Evolutionary conservation across 2,888 invertebrate species (phyloP).

Genomic region (Xylota segnis): DNA sequence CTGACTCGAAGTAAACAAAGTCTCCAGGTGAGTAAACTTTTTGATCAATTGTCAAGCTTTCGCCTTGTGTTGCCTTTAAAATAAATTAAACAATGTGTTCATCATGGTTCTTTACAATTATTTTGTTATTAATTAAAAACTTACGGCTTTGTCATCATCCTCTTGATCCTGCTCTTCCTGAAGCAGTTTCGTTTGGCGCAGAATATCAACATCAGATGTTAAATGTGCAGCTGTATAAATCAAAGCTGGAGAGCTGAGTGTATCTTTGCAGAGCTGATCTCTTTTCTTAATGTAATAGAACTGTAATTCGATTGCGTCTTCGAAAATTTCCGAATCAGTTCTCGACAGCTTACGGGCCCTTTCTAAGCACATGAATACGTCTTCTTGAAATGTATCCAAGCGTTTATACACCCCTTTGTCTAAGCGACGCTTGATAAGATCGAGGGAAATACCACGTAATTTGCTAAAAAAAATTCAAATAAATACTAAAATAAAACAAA

Average conservation of each 20-base stretch:
- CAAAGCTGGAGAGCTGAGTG: conserved; percentile 94
- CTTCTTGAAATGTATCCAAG: conserved; percentile 97
- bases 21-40: conserved; percentile 93
- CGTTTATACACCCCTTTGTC: conserved; percentile 97
- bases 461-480: conserved; percentile 83
- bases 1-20: conserved; percentile 93
- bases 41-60: conserved; percentile 90
- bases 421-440: conserved; percentile 95
- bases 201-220: conserved; percentile 89
- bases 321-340: conserved; percentile 97
- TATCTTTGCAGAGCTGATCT: conserved; percentile 90
- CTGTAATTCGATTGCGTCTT: conserved; percentile 97
- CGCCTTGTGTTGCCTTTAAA: conserved; percentile 84
- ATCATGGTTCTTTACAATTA: not conserved
- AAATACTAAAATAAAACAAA: not conserved
- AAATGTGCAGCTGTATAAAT: conserved; percentile 92
- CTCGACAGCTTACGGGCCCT: conserved; percentile 94
- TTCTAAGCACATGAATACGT: conserved; percentile 97
- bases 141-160: conserved; percentile 85
- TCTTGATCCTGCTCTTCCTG: conserved; percentile 93
- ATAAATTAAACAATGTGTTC: not conserved
- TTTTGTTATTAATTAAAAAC: not conserved
- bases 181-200: conserved; percentile 90
- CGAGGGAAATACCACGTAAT: conserved; percentile 93
- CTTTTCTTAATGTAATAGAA: conserved; percentile 93